phyloP scores from a whole-genome alignment of 1,140 invertebrate genomes.

The Riptortus pedestris region DNA sequence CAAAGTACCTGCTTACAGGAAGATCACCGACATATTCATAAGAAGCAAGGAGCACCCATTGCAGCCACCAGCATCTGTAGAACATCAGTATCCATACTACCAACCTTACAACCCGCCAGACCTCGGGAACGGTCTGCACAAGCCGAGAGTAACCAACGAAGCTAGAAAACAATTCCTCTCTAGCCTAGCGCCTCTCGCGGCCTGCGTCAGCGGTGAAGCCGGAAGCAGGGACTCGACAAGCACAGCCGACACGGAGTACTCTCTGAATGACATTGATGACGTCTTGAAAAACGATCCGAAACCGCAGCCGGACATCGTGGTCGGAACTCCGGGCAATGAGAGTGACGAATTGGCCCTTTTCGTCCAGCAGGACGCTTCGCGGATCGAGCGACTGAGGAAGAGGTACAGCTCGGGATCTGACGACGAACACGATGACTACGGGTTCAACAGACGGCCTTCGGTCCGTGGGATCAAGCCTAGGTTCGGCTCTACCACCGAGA shows the following conservation, averaged over 20 bases:
- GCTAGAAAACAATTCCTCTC: slow-evolving; percentile 61
- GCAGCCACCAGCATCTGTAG: slow-evolving; percentile 28
- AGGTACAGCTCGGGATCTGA: slow-evolving; percentile 41
- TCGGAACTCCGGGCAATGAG: slow-evolving; percentile 50
- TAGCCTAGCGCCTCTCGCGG: slow-evolving; percentile 42
- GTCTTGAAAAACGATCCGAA: slow-evolving; percentile 41
- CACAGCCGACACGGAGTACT: slow-evolving; percentile 44
- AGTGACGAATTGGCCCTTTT: slow-evolving; percentile 71
- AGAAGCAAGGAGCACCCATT: slow-evolving; percentile 21
- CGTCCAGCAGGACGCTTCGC: slow-evolving; percentile 66
- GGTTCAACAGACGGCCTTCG: slow-evolving; percentile 74
- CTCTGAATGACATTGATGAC: slow-evolving; percentile 54
- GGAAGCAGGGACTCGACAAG: slow-evolving; percentile 41
- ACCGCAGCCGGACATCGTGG: slow-evolving; percentile 59
- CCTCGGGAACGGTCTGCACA: slow-evolving; percentile 43
- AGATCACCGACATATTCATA: slow-evolving; percentile 22
- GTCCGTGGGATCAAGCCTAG: slow-evolving; percentile 64
- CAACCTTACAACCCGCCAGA: slow-evolving; percentile 41
- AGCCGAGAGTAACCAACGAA: slow-evolving; percentile 36
- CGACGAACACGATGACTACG: slow-evolving; percentile 49
- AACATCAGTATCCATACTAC: slow-evolving; percentile 32
- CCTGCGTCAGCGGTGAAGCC: slow-evolving; percentile 13
- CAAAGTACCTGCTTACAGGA: slow-evolving; percentile 20
- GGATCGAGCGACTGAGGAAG: slow-evolving; percentile 69
- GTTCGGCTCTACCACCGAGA: slow-evolving; percentile 67